A percentile compares a stretch with the other conserved stretches of the same genome.
Evolutionary conservation across 2,888 invertebrate genomes (phyloP).

Genomic region (Halictus quadricinctus): DNA sequence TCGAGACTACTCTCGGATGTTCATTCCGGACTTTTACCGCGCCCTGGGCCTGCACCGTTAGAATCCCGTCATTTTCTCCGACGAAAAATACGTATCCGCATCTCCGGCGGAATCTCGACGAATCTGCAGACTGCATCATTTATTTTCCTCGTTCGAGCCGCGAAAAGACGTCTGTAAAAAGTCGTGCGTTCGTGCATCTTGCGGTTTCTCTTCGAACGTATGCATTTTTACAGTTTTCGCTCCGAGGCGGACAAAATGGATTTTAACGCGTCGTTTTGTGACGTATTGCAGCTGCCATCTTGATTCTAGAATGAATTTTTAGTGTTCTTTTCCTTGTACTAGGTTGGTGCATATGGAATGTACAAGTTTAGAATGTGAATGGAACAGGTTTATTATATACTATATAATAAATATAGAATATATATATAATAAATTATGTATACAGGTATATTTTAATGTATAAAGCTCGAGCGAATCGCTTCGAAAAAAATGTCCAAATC

Average conservation of each 20-base stretch:
- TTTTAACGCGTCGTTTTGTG: background rate
- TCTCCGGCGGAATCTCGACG: background rate
- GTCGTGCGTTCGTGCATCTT: background rate
- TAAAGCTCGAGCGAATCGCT: too few relatives aligned
- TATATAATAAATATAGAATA: too few relatives aligned
- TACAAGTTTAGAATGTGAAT: too few relatives aligned
- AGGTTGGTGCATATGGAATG: background rate
- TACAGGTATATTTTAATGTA: too few relatives aligned
- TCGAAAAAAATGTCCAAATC: too few relatives aligned
- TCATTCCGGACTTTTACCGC: conserved; percentile 58
- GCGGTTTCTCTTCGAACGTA: background rate
- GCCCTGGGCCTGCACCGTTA: conserved; percentile 50
- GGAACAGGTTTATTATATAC: too few relatives aligned
- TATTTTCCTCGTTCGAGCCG: background rate
- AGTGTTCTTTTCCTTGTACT: background rate
- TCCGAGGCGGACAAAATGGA: background rate
- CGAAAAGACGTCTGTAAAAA: background rate
- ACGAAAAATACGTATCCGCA: background rate
- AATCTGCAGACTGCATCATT: background rate
- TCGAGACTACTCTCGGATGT: conserved; percentile 56
- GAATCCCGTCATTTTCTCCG: conserved; percentile 13
- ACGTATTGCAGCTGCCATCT: background rate
- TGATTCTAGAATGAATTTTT: background rate
- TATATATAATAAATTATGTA: too few relatives aligned
- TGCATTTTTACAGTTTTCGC: background rate